These are phyloP conservation scores for Eristalis tenax DNA, from an alignment of 2,888 invertebrate genomes.

Conservation along the genomic window DNA sequence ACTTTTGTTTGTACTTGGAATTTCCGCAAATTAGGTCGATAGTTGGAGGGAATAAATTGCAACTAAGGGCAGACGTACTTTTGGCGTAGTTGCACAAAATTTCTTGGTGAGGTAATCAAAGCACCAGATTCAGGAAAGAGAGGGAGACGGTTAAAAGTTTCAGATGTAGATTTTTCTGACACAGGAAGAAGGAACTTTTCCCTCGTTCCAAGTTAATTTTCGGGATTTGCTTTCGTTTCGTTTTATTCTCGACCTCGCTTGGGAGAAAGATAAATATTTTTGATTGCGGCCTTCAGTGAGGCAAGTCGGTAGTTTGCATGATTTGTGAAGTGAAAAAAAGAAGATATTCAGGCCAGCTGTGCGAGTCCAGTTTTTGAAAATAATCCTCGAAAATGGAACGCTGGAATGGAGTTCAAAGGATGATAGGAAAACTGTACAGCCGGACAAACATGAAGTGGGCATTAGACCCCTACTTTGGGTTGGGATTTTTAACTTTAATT, in stretches of 20 bases:
- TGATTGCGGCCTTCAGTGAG: conserved; percentile 40
- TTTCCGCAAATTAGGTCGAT: conserved; percentile 69
- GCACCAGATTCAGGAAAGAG: not conserved
- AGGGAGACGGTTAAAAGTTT: conserved; percentile 28
- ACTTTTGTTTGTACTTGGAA: conserved; percentile 71
- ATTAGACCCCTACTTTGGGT: too few species aligned
- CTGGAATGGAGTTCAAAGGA: not conserved
- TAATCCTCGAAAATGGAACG: not conserved
- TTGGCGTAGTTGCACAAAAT: conserved; percentile 38
- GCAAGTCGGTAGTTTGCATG: not conserved
- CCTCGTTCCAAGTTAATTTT: conserved; percentile 12
- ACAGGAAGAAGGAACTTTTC: conserved; percentile 27
- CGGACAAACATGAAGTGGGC: too few species aligned
- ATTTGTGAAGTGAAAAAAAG: not conserved
- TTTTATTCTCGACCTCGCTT: not conserved
- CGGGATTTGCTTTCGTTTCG: conserved; percentile 6
- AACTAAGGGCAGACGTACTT: conserved; percentile 39
- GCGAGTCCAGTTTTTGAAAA: not conserved
- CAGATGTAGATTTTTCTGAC: conserved; percentile 41
- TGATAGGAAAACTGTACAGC: not conserved
- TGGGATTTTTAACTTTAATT: too few species aligned
- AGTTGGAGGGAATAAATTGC: conserved; percentile 53
- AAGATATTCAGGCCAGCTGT: not conserved
- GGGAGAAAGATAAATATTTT: conserved; percentile 57
- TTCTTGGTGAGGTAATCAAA: conserved; percentile 45